Conservation (phyloP, 2,113 vertebrate species). For the Channa maculata region DNA sequence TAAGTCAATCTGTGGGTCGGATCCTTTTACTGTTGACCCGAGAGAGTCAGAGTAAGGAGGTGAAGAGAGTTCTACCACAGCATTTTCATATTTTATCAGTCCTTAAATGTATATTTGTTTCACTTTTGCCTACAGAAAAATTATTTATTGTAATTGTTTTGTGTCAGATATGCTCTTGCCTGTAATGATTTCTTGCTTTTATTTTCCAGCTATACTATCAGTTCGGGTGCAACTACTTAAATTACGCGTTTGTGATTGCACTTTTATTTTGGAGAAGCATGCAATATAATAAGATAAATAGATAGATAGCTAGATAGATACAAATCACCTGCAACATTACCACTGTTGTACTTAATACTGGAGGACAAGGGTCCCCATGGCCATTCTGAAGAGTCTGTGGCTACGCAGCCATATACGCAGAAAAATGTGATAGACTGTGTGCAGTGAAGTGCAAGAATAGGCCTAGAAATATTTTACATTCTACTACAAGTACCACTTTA, state of each 20-base stretch:
- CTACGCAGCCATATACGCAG: too few relatives aligned
- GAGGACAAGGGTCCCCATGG: slow-evolving; percentile 31
- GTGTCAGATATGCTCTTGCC: not conserved
- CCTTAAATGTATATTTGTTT: slow-evolving; percentile 59
- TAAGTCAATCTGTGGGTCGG: slow-evolving; percentile 82
- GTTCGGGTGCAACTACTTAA: not conserved
- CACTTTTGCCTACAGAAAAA: slow-evolving; percentile 26
- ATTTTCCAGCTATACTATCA: too few relatives aligned
- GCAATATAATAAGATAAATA: not conserved
- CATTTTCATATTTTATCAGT: slow-evolving; percentile 58
- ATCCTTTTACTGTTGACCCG: slow-evolving; percentile 81
- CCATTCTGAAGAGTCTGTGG: slow-evolving; percentile 64
- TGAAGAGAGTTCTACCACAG: slow-evolving; percentile 32
- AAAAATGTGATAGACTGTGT: too few relatives aligned
- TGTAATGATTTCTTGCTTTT: slow-evolving; percentile 3
- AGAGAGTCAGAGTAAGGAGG: slow-evolving; percentile 51
- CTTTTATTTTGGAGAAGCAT: not conserved
- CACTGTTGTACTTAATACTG: too few relatives aligned
- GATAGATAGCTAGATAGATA: too few relatives aligned
- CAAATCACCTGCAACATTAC: too few relatives aligned
- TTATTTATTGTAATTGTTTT: not conserved
- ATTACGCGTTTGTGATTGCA: slow-evolving; percentile 11
- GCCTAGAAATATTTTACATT: too few relatives aligned
- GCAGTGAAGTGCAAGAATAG: too few relatives aligned
- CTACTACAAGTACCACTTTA: too few relatives aligned